Evolutionary conservation across 2,888 invertebrate species (phyloP).

Genomic region (Leucophora obtusa): DNA sequence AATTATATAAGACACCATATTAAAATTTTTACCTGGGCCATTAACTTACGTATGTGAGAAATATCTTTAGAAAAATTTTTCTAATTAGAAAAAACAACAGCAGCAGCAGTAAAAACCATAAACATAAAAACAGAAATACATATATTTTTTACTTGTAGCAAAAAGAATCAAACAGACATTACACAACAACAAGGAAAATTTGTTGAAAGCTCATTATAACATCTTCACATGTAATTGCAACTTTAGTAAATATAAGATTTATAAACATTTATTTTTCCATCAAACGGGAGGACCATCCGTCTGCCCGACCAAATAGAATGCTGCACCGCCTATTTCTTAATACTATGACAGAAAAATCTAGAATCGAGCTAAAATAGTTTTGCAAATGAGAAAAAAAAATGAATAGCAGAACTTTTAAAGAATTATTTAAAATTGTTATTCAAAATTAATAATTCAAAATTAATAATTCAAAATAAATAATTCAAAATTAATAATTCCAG

Average conservation of each 20-base stretch:
- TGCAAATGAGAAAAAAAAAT: conserved; percentile 11
- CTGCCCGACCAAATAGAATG: no score
- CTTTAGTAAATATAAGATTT: conserved; percentile 23
- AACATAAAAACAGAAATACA: not conserved
- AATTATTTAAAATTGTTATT: no score
- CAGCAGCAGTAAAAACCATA: not conserved
- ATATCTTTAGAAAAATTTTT: conserved; percentile 28
- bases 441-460: no score
- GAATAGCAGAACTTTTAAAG: no score
- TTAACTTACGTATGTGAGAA: conserved; percentile 48
- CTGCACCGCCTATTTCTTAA: no score
- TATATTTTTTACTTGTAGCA: conserved; percentile 30
- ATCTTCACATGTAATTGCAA: conserved; percentile 26
- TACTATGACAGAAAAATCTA: conserved; percentile 45
- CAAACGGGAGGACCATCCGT: conserved; percentile 17
- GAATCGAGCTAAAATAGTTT: conserved; percentile 24
- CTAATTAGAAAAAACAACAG: conserved; percentile 31
- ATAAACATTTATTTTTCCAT: conserved; percentile 29
- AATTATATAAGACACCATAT: no score
- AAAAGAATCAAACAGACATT: not conserved
- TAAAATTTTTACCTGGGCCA: no score
- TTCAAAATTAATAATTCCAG: no score
- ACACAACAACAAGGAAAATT: not conserved
- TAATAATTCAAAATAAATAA: no score
- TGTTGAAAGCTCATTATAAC: conserved; percentile 42